Evolutionary conservation across 2,113 vertebrate species (phyloP), one percentile per base, ranked within the genome.

Genomic region (Tor tambroides): DNA sequence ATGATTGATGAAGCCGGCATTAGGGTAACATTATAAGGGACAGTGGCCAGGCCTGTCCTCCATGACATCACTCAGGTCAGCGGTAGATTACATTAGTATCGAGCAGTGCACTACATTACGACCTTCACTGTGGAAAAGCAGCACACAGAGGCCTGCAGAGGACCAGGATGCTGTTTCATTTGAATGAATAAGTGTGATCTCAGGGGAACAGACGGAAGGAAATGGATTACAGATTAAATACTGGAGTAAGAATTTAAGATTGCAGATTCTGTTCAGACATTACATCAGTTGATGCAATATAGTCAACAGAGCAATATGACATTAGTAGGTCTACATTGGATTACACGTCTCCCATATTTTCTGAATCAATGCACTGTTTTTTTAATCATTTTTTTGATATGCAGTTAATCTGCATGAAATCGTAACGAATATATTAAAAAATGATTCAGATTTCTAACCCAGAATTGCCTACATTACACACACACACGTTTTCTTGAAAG

Each of bases 1-100:
- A 95, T 96, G 96, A 97, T 95, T 94, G 96, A 97, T 96, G 96
- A 96, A 93, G 91, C 94, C 86, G 88, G 93, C 95, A 95, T 96
- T 94, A 96, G 94, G 93, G 94, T 96, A 97, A 97, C 95, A 94
- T 92, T 95, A 96, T 94, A 95, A 93, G 94, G 93, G 94, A 94
- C 94, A 94, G 92, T 95, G 94, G 95, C 93, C 92, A 91, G 91
- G 91, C 94, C 93, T 93, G 94, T 96, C 95, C 95, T 96, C 94
- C 61, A 93, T 95, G 94, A 95, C 92, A 92, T 94, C 92, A 84
- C 93, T 56, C 91, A 92, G 96, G 96, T 97, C 95, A 95, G 93
- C 89, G 93, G 89, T 92, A 95, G 95, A 97, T 95, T 94, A 93
- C 90, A 94, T 97, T 96, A 96, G 95, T 94, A 95, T 94, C 89